Evolutionary conservation across 2,797 vertebrate species (phyloP), one percentile per base, ranked within the genome.

Genomic region (Limnodromus scolopaceus): DNA sequence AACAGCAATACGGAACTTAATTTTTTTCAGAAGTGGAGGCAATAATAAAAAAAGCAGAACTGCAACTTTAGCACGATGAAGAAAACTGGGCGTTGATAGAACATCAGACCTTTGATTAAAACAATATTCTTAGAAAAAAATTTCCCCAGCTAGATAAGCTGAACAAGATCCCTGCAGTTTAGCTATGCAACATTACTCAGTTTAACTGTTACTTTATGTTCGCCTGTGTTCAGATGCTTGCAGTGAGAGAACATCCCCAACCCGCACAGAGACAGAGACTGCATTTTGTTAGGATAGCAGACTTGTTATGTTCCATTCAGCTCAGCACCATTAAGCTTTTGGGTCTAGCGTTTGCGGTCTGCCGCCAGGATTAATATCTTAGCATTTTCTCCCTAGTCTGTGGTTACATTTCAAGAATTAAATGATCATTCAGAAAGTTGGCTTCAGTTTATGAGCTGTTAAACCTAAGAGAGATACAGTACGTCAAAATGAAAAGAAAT

Each of bases 361-460:
- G 86, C 90, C 6, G 43, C 78, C 87, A 97, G 92, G 76, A 97
- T 97, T 97, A 97, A 97, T 96, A 97, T 96, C 87, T 97, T 83
- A 92, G 79, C 92, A 92, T 93, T 96, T 94, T 88, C 61, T 87
- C 91, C 69, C 55, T 88, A 94, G 87, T 95, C 83, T 95, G 43
- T 94, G 77, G 96, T 97, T 96, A 94, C 95, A 96, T 98, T 97
- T 97, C 85, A 94, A 95, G 93, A 97, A 97, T 97, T 97, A 97
- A 98, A 97, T 97, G 90, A 96, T 98, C 94, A 97, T 96, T 97
- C 94, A 91, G 85, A 97, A 98, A 98, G 96, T 87, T 98, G 94
- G 77, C 89, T 98, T 97, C 93, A 55, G 92, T 97, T 97, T 97
- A 98, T 97, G 96, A 97, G 27, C 96, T 98, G 97, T 97, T 98